Evolutionary conservation across 2,888 invertebrate genomes (phyloP).

Genomic region (Ophraella communa): DNA sequence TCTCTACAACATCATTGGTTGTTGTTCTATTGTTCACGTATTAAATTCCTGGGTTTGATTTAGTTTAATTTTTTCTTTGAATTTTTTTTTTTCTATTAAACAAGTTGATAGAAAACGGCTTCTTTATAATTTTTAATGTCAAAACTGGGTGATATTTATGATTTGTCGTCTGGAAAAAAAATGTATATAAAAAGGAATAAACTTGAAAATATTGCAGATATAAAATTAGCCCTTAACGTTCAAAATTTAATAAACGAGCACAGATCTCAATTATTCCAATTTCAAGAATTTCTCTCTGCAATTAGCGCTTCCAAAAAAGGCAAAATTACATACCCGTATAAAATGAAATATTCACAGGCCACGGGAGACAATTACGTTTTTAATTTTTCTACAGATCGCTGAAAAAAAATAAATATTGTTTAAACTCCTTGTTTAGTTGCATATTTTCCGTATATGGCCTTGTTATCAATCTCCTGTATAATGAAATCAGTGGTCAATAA

Average conservation of each 20-base stretch:
- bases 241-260: slow-evolving; percentile 2
- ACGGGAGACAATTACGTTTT: not conserved
- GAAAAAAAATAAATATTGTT: not conserved
- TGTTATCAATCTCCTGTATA: too few relatives aligned
- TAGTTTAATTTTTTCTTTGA: too few relatives aligned
- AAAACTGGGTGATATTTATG: not conserved
- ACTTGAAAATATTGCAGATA: not conserved
- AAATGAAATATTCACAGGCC: slow-evolving; percentile 3
- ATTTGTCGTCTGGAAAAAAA: not conserved
- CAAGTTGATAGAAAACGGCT: not conserved
- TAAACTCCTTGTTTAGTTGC: not conserved
- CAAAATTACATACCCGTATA: not conserved
- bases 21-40: too few relatives aligned
- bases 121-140: not conserved
- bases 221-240: not conserved
- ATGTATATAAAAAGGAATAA: not conserved
- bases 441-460: not conserved
- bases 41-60: too few relatives aligned
- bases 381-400: not conserved
- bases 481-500: too few relatives aligned
- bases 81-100: not conserved
- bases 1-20: too few relatives aligned
- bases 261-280: not conserved
- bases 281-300: not conserved
- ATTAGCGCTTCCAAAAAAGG: not conserved